Evolutionary conservation across 2,113 vertebrate genomes (phyloP).

Genomic region (Notothenia rossii): DNA sequence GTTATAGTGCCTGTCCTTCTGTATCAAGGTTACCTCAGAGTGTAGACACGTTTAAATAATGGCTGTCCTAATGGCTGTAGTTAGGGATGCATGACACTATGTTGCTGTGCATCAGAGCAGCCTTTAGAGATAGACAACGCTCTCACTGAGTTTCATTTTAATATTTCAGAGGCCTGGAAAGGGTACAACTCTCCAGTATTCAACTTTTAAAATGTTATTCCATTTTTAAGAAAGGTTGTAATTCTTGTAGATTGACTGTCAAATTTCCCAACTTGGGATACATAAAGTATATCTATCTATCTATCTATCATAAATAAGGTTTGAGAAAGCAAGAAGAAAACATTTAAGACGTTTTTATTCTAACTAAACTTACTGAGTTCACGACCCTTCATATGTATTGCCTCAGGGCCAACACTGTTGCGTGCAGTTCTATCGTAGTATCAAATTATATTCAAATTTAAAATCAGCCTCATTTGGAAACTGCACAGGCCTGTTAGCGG

Average conservation of each 20-base stretch:
- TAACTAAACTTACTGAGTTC: neutral
- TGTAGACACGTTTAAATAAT: neutral
- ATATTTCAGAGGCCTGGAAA: neutral
- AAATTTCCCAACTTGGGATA: too few species aligned
- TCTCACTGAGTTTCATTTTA: neutral
- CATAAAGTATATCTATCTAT: too few species aligned
- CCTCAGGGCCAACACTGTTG: neutral
- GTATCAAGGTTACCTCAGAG: neutral
- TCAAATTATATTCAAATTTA: neutral
- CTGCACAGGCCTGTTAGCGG: slow-evolving; percentile 4
- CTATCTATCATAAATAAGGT: neutral
- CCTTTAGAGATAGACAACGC: neutral
- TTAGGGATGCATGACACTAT: neutral
- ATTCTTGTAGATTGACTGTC: too few species aligned
- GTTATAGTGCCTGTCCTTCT: neutral
- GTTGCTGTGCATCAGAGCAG: neutral
- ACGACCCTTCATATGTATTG: neutral
- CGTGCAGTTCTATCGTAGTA: neutral
- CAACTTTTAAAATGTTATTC: too few species aligned
- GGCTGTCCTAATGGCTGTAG: neutral
- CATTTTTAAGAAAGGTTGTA: too few species aligned
- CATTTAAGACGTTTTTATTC: too few species aligned
- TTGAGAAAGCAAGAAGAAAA: neutral
- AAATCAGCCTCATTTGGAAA: slow-evolving; percentile 24
- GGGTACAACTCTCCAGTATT: neutral